Conservation (phyloP, 2,113 vertebrate species). For the Paratilapia polleni region DNA sequence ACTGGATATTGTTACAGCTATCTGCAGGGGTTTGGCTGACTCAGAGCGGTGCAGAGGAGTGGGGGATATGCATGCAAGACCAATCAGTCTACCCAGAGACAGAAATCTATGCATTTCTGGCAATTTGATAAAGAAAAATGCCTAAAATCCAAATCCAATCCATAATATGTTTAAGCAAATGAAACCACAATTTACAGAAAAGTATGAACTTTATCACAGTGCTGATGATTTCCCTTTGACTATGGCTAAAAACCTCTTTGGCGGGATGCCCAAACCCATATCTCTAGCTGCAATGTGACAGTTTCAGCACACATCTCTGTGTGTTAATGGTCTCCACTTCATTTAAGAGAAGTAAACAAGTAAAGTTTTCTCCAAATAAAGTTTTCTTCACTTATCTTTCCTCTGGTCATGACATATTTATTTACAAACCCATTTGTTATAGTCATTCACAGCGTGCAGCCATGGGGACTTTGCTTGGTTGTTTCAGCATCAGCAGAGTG, state of each 20-base stretch:
- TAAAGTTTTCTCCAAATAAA: slow-evolving; percentile 17
- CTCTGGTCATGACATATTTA: slow-evolving; percentile 32
- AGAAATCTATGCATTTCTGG: not conserved
- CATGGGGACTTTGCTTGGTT: not conserved
- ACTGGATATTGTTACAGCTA: not conserved
- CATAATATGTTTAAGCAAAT: not conserved
- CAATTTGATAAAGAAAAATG: not conserved
- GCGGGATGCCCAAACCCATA: too few relatives aligned
- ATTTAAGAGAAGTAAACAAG: not conserved
- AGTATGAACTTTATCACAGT: not conserved
- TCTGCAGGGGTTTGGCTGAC: not conserved
- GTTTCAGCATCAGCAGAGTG: slow-evolving; percentile 23
- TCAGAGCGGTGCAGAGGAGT: not conserved
- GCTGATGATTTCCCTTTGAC: not conserved
- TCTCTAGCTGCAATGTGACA: not conserved
- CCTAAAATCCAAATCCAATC: too few relatives aligned
- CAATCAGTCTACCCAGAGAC: not conserved
- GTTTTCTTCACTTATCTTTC: slow-evolving; percentile 1
- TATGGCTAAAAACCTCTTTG: not conserved
- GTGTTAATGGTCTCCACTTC: not conserved
- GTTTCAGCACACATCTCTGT: not conserved
- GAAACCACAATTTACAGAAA: not conserved
- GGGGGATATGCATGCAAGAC: not conserved
- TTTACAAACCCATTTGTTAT: slow-evolving; percentile 29
- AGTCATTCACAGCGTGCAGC: slow-evolving; percentile 16